Conservation (phyloP, 1,140 invertebrate genomes). For the Hermetia illucens region DNA sequence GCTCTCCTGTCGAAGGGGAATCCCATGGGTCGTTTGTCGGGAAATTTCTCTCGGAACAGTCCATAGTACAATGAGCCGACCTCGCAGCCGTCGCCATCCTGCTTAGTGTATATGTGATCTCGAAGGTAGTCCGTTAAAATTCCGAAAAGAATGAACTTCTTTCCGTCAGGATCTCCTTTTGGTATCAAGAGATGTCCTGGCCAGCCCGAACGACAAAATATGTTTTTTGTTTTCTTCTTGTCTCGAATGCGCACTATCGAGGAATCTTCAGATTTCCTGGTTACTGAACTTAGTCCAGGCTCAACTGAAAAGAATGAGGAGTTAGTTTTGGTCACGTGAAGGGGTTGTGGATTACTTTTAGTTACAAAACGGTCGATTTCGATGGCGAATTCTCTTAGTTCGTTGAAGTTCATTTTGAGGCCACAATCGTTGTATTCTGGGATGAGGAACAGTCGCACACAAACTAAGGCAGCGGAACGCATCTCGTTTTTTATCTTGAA, state of each 20-base stretch:
- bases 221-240: too few species aligned
- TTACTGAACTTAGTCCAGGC: constrained; percentile 30
- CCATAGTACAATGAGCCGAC: constrained; percentile 53
- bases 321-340: neutral
- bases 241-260: too few species aligned
- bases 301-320: constrained; percentile 20
- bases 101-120: constrained; percentile 39
- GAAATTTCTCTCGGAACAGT: constrained; percentile 46
- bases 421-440: constrained; percentile 31
- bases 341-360: constrained; percentile 17
- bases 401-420: constrained; percentile 19
- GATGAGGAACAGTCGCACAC: constrained; percentile 32
- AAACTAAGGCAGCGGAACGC: constrained; percentile 9
- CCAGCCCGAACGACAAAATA: constrained; percentile 72
- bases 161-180: constrained; percentile 47
- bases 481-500: neutral
- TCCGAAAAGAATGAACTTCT: constrained; percentile 49
- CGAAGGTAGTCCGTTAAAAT: constrained; percentile 56
- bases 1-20: constrained; percentile 51
- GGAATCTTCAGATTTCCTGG: constrained; percentile 31
- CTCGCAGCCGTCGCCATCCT: constrained; percentile 32
- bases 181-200: constrained; percentile 64
- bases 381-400: constrained; percentile 29
- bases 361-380: constrained; percentile 32
- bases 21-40: constrained; percentile 51